These are phyloP conservation scores for Dynastes hyllus DNA, from an alignment of 2,888 invertebrate genomes.

Conservation along the genomic window DNA sequence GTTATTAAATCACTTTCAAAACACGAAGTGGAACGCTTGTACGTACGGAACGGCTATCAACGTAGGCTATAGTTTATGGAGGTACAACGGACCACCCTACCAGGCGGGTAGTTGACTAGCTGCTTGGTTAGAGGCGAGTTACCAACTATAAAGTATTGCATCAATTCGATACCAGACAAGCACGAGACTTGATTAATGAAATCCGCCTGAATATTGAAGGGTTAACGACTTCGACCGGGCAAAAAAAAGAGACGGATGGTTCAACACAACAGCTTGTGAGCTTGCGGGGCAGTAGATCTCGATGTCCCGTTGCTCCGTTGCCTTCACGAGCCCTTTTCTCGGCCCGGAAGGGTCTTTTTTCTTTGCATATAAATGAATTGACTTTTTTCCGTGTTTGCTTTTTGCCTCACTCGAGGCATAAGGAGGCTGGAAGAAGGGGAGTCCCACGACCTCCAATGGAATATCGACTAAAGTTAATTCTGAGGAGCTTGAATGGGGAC, in stretches of 20 bases:
- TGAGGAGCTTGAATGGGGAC: neutral
- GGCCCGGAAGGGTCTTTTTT: slow-evolving; percentile 46
- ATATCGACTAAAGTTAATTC: slow-evolving; percentile 20
- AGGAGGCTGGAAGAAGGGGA: neutral
- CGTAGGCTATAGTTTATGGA: slow-evolving; percentile 36
- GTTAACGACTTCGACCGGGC: slow-evolving; percentile 61
- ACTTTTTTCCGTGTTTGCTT: slow-evolving; percentile 37
- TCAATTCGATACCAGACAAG: slow-evolving; percentile 55
- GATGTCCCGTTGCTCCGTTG: slow-evolving; percentile 49
- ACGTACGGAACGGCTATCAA: slow-evolving; percentile 1
- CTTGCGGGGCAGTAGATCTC: slow-evolving; percentile 48
- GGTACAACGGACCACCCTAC: neutral
- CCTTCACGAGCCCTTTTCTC: neutral
- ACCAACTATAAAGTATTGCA: slow-evolving; percentile 52
- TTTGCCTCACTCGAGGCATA: neutral
- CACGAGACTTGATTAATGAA: slow-evolving; percentile 63
- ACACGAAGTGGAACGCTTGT: neutral
- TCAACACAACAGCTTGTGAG: slow-evolving; percentile 58
- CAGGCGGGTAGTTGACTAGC: neutral
- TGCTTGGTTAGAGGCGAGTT: slow-evolving; percentile 19
- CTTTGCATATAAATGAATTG: slow-evolving; percentile 49
- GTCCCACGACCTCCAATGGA: neutral
- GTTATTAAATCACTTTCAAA: slow-evolving; percentile 47
- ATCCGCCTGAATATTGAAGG: slow-evolving; percentile 61
- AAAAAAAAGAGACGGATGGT: slow-evolving; percentile 64